Evolutionary conservation across 2,113 vertebrate species (phyloP).

Genomic region (Lepisosteus osseus): DNA sequence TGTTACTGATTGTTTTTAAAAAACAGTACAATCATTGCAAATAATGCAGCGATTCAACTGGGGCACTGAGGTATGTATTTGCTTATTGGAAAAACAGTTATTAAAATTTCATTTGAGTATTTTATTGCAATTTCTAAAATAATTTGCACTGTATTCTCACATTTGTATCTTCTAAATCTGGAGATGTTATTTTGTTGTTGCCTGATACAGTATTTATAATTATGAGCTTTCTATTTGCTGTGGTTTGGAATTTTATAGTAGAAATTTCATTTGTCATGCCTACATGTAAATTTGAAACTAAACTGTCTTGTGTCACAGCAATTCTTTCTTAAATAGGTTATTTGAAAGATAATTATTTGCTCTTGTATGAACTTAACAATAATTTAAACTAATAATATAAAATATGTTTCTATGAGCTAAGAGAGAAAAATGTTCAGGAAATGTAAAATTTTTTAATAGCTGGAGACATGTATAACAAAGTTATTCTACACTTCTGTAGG

Average conservation of each 20-base stretch:
- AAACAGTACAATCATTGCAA: constrained; percentile 31
- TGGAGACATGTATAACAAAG: too few relatives aligned
- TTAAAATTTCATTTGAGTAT: neutral
- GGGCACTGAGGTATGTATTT: constrained; percentile 43
- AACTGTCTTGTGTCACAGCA: neutral
- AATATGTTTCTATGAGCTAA: constrained; percentile 9
- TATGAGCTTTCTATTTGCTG: too few relatives aligned
- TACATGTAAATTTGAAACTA: too few relatives aligned
- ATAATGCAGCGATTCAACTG: constrained; percentile 47
- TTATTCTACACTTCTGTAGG: too few relatives aligned
- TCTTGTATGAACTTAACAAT: neutral
- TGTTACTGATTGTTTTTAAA: neutral
- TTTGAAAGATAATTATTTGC: constrained; percentile 12
- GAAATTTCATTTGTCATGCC: too few relatives aligned
- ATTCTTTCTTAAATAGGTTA: neutral
- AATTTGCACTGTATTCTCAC: neutral
- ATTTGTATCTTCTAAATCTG: neutral
- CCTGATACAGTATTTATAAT: too few relatives aligned
- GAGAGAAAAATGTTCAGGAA: too few relatives aligned
- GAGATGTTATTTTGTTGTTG: too few relatives aligned
- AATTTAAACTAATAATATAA: too few relatives aligned
- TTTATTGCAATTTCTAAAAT: neutral
- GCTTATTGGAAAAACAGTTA: neutral
- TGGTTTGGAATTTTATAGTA: too few relatives aligned
- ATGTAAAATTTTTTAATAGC: too few relatives aligned